A percentile compares a stretch with the other conserved stretches of the same genome.
Evolutionary conservation across 1,140 invertebrate species (phyloP).

Genomic region (Brachionus sp.): DNA sequence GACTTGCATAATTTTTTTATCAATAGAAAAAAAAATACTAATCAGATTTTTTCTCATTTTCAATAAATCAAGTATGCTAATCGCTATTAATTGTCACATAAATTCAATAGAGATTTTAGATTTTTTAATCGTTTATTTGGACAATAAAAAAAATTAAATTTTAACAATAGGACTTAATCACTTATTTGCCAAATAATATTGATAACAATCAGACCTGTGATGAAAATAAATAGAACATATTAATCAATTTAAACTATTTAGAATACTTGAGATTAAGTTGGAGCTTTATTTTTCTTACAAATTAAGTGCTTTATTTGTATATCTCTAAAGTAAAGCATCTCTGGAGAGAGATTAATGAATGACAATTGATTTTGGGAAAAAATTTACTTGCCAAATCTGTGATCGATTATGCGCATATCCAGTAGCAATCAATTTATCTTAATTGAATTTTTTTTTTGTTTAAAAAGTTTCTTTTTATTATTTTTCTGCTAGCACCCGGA

Average conservation of each 20-base stretch:
- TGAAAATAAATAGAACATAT: background rate
- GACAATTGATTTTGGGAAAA: background rate
- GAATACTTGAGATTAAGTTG: background rate
- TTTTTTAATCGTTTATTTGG: background rate
- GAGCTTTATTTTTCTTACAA: background rate
- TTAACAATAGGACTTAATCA: conserved; percentile 26
- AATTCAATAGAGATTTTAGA: conserved; percentile 38
- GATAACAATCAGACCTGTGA: conserved; percentile 28
- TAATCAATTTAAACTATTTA: background rate
- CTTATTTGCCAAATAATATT: background rate
- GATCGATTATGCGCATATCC: background rate
- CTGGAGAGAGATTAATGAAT: background rate
- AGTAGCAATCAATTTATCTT: background rate
- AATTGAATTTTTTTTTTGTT: background rate
- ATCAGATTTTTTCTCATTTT: background rate
- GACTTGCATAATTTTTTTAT: background rate
- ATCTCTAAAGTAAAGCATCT: background rate
- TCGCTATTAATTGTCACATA: conserved; percentile 5
- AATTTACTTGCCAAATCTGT: background rate
- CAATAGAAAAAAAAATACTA: background rate
- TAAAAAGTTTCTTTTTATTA: background rate
- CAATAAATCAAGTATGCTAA: background rate
- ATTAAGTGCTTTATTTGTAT: background rate
- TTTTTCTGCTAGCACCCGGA: background rate
- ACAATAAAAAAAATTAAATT: background rate